Evolutionary conservation across 2,797 vertebrate species (phyloP).

Genomic region (Peromyscus nudipes): DNA sequence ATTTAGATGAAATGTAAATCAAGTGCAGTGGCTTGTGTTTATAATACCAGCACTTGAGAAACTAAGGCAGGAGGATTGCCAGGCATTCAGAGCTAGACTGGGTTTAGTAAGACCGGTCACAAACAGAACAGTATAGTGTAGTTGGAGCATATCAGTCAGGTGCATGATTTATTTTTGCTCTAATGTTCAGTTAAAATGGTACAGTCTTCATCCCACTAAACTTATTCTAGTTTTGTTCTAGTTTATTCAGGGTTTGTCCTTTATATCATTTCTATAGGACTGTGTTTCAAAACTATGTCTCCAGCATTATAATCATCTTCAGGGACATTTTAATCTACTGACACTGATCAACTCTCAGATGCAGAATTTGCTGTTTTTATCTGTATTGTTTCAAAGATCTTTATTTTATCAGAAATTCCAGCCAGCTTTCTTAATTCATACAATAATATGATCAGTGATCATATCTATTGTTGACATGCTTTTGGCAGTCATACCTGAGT

Average conservation of each 20-base stretch:
- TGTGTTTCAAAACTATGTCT: slow-evolving; percentile 39
- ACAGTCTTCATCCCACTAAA: not conserved
- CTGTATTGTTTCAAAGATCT: not conserved
- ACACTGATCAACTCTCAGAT: not conserved
- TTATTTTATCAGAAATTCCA: slow-evolving; percentile 5
- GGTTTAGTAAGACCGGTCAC: not conserved
- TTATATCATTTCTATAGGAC: not conserved
- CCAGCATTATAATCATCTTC: not conserved
- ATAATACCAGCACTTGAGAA: not conserved
- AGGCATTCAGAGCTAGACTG: not conserved
- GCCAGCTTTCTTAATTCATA: slow-evolving; percentile 16
- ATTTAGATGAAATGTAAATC: not conserved
- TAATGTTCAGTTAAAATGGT: slow-evolving; percentile 35
- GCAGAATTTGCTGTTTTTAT: not conserved
- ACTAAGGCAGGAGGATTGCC: not conserved
- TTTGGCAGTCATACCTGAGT: slow-evolving; percentile 7
- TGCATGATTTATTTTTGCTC: slow-evolving; percentile 6
- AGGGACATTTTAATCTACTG: not conserved
- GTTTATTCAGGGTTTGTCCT: not conserved
- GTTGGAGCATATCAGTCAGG: not conserved
- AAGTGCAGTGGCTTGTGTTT: not conserved
- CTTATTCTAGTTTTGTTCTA: not conserved
- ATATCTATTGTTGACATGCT: not conserved
- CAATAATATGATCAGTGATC: not conserved
- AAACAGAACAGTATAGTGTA: not conserved